phyloP scores from a whole-genome alignment of 37 sponge, comb jelly and placozoan species.

The Chondrosia reniformis region DNA sequence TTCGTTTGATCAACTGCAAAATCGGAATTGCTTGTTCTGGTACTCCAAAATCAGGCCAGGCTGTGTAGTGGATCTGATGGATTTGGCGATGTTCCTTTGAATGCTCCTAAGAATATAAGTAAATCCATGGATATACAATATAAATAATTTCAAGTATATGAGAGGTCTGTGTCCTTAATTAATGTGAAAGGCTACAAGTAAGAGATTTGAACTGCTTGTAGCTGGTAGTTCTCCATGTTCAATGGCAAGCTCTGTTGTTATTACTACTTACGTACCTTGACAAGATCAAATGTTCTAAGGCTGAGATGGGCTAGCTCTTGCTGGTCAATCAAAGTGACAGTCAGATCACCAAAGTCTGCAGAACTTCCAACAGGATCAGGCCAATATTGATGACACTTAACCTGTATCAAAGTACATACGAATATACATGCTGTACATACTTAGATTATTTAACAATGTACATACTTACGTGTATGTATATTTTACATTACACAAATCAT shows the following conservation, averaged over 20 bases:
- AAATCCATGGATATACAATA: neutral
- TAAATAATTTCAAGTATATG: neutral
- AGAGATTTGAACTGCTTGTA: too few relatives aligned
- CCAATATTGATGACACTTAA: constrained; percentile 29
- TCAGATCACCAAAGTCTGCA: neutral
- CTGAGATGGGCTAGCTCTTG: constrained; percentile 3
- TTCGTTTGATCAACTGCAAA: constrained; percentile 47
- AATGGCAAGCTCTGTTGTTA: too few relatives aligned
- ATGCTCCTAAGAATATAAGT: constrained; percentile 28
- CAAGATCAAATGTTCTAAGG: constrained; percentile 11
- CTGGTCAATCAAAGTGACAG: constrained; percentile 9
- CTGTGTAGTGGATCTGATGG: constrained; percentile 84
- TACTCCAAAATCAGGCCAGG: constrained; percentile 87
- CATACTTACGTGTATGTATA: neutral
- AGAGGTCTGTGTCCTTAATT: too few relatives aligned
- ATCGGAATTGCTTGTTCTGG: constrained; percentile 65
- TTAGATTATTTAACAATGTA: neutral
- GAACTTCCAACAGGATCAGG: constrained; percentile 21
- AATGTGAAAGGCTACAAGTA: too few relatives aligned
- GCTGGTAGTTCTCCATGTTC: too few relatives aligned
- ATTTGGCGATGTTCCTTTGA: constrained; percentile 40
- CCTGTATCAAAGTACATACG: neutral
- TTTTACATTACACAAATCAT: neutral
- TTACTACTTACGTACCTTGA: too few relatives aligned
- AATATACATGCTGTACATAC: neutral